Conservation (phyloP, 1,140 invertebrate genomes). For the Lordiphosa stackelbergi region DNA sequence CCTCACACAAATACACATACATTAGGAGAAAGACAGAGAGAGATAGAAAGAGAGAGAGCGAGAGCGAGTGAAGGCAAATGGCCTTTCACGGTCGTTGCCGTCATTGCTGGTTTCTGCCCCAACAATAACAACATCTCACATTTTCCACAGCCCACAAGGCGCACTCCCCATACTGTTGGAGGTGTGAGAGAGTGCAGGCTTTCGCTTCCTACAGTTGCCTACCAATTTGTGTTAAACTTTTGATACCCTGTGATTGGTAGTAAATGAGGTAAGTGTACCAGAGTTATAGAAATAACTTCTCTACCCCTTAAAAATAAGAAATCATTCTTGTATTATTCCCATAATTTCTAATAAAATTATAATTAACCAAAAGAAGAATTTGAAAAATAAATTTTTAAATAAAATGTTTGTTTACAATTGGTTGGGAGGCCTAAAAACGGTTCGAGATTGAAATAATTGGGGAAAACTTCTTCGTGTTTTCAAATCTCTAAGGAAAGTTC, state of each 20-base stretch:
- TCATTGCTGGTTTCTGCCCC: slow-evolving; percentile 44
- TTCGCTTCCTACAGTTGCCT: slow-evolving; percentile 45
- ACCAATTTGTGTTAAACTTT: slow-evolving; percentile 62
- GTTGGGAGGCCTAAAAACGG: too few relatives aligned
- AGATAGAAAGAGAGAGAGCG: background rate
- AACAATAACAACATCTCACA: slow-evolving; percentile 12
- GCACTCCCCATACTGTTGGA: slow-evolving; percentile 17
- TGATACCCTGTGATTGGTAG: slow-evolving; percentile 23
- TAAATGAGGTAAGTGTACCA: slow-evolving; percentile 5
- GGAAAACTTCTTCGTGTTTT: too few relatives aligned
- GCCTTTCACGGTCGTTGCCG: slow-evolving; percentile 73
- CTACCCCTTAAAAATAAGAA: too few relatives aligned
- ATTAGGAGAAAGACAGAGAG: background rate
- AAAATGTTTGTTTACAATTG: too few relatives aligned
- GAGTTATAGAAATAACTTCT: too few relatives aligned
- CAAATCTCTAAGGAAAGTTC: too few relatives aligned
- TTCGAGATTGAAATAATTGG: too few relatives aligned
- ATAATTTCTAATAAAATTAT: too few relatives aligned
- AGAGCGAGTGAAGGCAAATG: slow-evolving; percentile 51
- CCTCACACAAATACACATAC: slow-evolving; percentile 22
- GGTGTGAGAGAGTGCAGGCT: slow-evolving; percentile 20
- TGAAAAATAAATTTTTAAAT: too few relatives aligned
- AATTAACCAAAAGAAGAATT: too few relatives aligned
- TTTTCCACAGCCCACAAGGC: slow-evolving; percentile 28
- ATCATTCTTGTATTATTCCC: too few relatives aligned